phyloP scores from a whole-genome alignment of 2,888 invertebrate species.

The Acleris laterana region DNA sequence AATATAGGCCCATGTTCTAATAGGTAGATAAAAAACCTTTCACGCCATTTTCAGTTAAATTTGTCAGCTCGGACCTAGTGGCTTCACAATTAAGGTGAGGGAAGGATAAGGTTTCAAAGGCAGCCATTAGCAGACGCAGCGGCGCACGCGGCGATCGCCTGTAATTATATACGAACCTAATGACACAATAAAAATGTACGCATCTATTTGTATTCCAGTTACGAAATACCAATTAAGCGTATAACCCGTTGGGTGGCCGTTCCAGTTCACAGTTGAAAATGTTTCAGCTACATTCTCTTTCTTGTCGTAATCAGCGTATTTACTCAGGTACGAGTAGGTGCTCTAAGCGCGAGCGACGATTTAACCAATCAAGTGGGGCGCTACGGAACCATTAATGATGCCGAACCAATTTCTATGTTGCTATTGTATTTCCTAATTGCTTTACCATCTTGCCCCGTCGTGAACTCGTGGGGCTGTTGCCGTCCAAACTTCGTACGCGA shows the following conservation, averaged over 20 bases:
- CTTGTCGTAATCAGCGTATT: too few relatives aligned
- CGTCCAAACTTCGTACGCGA: constrained; percentile 12
- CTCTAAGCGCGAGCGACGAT: too few relatives aligned
- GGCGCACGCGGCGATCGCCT: constrained; percentile 43
- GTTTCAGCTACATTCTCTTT: too few relatives aligned
- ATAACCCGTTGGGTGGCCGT: neutral
- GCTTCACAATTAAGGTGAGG: constrained; percentile 44
- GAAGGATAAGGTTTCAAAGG: constrained; percentile 61
- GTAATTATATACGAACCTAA: constrained; percentile 37
- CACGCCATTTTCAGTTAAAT: constrained; percentile 16
- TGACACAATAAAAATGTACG: constrained; percentile 32
- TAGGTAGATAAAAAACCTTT: neutral
- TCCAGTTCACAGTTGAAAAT: too few relatives aligned
- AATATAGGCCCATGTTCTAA: too few relatives aligned
- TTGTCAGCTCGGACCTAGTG: constrained; percentile 21
- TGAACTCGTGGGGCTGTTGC: neutral
- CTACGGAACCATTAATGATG: constrained; percentile 15
- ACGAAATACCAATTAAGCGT: neutral
- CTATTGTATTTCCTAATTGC: constrained; percentile 15
- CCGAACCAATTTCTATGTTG: constrained; percentile 8
- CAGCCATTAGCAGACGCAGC: constrained; percentile 51
- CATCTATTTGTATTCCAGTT: constrained; percentile 32
- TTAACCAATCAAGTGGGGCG: constrained; percentile 1
- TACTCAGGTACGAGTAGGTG: too few relatives aligned
- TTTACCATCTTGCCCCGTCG: neutral